These are phyloP conservation scores for Hydrozoanthus tunicans DNA, from an alignment of 64 coral and sea anemone genomes.

Conservation along the genomic window DNA sequence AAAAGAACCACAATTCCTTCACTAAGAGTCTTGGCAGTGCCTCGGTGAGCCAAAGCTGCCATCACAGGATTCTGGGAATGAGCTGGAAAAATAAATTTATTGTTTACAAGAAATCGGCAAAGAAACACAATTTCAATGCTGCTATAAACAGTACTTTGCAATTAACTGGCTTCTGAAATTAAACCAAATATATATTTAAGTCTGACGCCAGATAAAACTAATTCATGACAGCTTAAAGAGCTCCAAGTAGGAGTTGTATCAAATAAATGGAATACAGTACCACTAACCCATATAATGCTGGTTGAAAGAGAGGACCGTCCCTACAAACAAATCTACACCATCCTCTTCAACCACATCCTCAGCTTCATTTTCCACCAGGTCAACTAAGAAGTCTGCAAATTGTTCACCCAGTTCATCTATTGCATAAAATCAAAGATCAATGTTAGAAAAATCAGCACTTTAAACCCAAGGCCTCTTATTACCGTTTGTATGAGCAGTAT, in stretches of 20 bases:
- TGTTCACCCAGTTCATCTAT: constrained; percentile 78
- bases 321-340: constrained; percentile 69
- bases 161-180: too few relatives aligned
- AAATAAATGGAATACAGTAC: not conserved
- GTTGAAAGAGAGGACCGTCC: constrained; percentile 84
- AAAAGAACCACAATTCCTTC: constrained; percentile 85
- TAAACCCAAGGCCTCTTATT: too few relatives aligned
- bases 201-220: too few relatives aligned
- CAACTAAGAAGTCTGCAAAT: constrained; percentile 81
- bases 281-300: constrained; percentile 92
- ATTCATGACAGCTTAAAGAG: too few relatives aligned
- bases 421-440: not conserved
- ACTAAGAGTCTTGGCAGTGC: constrained; percentile 69
- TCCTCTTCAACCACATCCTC: constrained; percentile 76
- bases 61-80: constrained; percentile 82
- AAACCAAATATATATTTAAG: not conserved
- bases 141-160: not conserved
- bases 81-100: constrained; percentile 43
- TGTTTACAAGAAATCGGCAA: not conserved
- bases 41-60: constrained; percentile 59
- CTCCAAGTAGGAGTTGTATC: not conserved
- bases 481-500: too few relatives aligned
- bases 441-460: too few relatives aligned
- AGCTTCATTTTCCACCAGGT: constrained; percentile 66
- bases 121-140: too few relatives aligned